Base-by-base conservation (phyloP, 2,113 vertebrate species). In the Atrichornis clamosus region DNA sequence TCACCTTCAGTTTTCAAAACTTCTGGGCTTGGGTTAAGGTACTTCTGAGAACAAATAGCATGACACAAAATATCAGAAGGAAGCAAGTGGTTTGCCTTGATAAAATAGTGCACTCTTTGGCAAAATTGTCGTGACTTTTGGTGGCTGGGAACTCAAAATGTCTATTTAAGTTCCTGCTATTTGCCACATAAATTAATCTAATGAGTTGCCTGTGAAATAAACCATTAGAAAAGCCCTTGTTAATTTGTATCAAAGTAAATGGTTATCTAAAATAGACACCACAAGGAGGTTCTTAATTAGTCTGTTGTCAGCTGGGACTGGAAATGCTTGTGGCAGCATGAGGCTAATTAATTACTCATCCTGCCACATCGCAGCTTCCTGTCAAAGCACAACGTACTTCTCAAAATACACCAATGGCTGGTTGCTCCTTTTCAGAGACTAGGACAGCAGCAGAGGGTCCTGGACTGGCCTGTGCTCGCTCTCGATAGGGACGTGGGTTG, bases 241-340 rank as follows among this genome's bases (percentile, higher is more conserved):
- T 58, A 95, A 96, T 97, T 95, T 96, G 58, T 73, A 76, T 72
- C 76, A 96, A 85, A 94, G 86, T 94, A 97, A 96, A 91, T 95
- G 94, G 94, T 96, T 96, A 97, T 96, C 91, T 96, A 97, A 96
- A 97, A 89, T 70, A 94, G 93, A 94, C 84, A 94, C 95, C 92
- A 96, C 82, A 94, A 96, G 93, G 89, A 97, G 90, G 72, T 96
- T 97, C 97, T 97, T 98, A 98, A 98, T 98, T 97, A 97, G 92
- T 87, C 44, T 88, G 35, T 94, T 97, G 87, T 55, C 86, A 97
- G 85, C 85, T 90, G 84, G 90, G 96, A 97, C 87, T 94, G 69
- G 86, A 94, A 97, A 95, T 94, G 89, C 97, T 96, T 90, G 78
- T 86, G 89, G 95, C 95, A 95, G 95, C 84, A 77, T 50, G 4